Evolutionary conservation across 1,140 invertebrate genomes (phyloP).

Genomic region (Campodea augens): DNA sequence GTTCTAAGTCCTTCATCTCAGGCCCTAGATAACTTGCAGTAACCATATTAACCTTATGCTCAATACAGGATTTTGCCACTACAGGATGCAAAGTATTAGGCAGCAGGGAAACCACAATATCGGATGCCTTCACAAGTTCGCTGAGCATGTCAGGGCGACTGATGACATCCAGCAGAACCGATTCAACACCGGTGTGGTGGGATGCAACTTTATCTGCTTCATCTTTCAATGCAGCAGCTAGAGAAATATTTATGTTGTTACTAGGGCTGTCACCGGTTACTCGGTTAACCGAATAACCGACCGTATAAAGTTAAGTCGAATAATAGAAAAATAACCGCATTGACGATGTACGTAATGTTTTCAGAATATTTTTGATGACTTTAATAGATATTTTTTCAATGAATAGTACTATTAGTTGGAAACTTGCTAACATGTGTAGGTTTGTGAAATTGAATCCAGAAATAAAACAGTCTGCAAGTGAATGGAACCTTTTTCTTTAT

Average conservation of each 20-base stretch:
- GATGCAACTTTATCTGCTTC: conserved; percentile 65
- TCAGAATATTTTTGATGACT: no score
- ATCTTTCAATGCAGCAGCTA: conserved; percentile 66
- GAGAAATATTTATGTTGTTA: conserved; percentile 12
- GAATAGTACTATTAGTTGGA: no score
- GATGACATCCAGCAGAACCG: conserved; percentile 60
- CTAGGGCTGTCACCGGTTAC: no score
- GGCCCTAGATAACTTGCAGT: conserved; percentile 88
- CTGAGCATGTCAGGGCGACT: conserved; percentile 47
- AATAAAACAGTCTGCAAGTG: no score
- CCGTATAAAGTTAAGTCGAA: no score
- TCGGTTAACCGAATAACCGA: no score
- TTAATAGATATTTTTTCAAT: no score
- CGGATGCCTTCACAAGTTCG: conserved; percentile 48
- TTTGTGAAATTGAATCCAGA: no score
- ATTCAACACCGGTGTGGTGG: conserved; percentile 55
- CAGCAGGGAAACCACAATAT: conserved; percentile 76
- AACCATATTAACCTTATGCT: conserved; percentile 71
- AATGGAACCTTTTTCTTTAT: no score
- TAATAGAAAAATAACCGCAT: no score
- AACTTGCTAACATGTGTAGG: no score
- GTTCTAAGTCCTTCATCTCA: conserved; percentile 56
- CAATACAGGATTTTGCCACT: conserved; percentile 72
- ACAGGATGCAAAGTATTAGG: conserved; percentile 76
- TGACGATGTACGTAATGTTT: no score